phyloP scores from a whole-genome alignment of 2,797 vertebrate species.

The Percopsis omiscomaycus region DNA sequence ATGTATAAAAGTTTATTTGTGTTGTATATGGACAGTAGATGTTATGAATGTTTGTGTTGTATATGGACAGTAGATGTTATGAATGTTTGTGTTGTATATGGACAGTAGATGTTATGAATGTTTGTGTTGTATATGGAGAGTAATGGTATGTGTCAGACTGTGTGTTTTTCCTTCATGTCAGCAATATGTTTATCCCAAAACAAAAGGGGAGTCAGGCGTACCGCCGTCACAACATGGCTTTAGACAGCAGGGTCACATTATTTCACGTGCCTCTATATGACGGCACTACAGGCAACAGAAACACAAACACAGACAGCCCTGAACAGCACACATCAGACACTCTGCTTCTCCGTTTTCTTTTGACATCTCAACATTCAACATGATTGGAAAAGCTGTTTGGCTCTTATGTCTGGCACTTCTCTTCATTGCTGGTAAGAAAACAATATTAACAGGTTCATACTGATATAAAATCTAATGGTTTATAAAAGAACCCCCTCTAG shows the following conservation, averaged over 20 bases:
- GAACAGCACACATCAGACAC: neutral
- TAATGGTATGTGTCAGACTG: neutral
- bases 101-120: neutral
- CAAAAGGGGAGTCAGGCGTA: constrained; percentile 49
- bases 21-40: no score
- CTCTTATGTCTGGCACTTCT: constrained; percentile 45
- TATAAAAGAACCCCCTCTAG: neutral
- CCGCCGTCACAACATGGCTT: constrained; percentile 46
- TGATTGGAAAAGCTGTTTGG: constrained; percentile 42
- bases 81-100: neutral
- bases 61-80: no score
- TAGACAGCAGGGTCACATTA: constrained; percentile 16
- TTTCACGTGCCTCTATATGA: constrained; percentile 24
- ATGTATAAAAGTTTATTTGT: no score
- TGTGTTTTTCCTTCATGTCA: constrained; percentile 46
- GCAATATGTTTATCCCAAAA: constrained; percentile 71
- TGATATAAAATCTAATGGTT: no score
- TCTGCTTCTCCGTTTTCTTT: neutral
- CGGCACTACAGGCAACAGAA: neutral
- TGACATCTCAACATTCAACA: constrained; percentile 8
- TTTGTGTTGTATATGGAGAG: neutral
- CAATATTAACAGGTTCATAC: neutral
- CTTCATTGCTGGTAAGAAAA: constrained; percentile 43
- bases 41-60: no score
- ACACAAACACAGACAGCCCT: constrained; percentile 4